Conservation (phyloP, 2,113 vertebrate genomes). For the Chamaetylas fuelleborni region DNA sequence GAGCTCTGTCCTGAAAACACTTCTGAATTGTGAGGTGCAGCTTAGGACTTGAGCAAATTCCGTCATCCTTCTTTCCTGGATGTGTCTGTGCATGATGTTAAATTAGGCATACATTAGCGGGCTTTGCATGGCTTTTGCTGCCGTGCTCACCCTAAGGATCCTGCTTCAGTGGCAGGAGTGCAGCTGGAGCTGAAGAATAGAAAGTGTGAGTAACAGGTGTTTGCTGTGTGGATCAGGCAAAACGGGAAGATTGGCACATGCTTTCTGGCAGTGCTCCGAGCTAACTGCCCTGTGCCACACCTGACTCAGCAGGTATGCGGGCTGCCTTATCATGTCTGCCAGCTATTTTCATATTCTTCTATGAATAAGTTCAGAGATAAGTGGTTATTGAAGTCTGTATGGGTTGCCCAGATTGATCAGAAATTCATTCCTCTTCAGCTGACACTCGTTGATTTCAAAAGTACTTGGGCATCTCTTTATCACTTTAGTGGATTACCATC, state of each 20-base stretch:
- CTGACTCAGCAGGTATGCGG: not conserved
- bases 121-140: not conserved
- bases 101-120: not conserved
- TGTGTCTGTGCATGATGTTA: not conserved
- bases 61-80: not conserved
- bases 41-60: not conserved
- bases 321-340: not conserved
- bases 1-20: not conserved
- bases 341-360: not conserved
- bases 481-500: not conserved
- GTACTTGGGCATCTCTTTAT: not conserved
- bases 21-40: not conserved
- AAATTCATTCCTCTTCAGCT: not conserved
- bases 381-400: not conserved
- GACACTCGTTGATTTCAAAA: not conserved
- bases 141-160: not conserved
- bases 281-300: not conserved
- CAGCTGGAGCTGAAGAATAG: not conserved
- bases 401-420: not conserved
- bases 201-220: not conserved
- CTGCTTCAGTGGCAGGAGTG: accelerated
- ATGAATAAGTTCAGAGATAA: not conserved
- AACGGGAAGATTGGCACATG: accelerated
- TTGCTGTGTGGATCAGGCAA: not conserved
- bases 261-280: not conserved